Base-by-base conservation (phyloP, 2,888 invertebrate species). In the Eristalis arbustorum region DNA sequence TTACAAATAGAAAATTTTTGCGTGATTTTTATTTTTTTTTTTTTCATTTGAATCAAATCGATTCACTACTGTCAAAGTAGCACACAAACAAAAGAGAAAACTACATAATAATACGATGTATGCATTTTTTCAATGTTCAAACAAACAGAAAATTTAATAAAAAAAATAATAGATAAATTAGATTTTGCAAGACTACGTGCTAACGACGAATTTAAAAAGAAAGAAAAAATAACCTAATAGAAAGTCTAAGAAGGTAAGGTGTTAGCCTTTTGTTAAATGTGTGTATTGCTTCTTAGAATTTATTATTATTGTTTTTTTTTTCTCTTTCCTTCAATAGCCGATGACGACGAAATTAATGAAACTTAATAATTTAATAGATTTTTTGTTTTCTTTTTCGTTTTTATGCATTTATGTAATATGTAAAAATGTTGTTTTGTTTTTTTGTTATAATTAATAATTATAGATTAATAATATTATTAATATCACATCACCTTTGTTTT, bases 401-500 rank as follows among this genome's bases (percentile, higher is more conserved):
- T 88, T 83, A 78, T 88, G 84, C 85, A 69, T 72, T 49, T 49
- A 78, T 87, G 85, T 84, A 82, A 75, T 89, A 84, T 88, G 81
- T 88, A 74, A 84, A 85, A 88, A 80, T 89, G 89, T 89, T 90
- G 61, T 84, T 84, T 88, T 37, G 78, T 79, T 82, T 79, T 57
- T 76, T 84, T 75, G 22, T 75, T 80, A 77, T 88, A 71, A 79
- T 83, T 74, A 79, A 73, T 88, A 83, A 80, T 71, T 84, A 82
- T 88, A 88, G 80, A 80, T 87, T 85, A 88, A 88, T 88, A 89
- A 88, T 91, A 90, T 91, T 91, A 90, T 90, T 91, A 91, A 91
- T 91, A 91, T 91, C 91, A 91, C 91, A 92, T 91, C 92, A 91
- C 91, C 92, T 91, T 91, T 91, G 91, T 91, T 91, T 91, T 90